These are phyloP conservation scores for Anoplius nigerrimus DNA, from an alignment of 2,888 invertebrate genomes.

Conservation along the genomic window DNA sequence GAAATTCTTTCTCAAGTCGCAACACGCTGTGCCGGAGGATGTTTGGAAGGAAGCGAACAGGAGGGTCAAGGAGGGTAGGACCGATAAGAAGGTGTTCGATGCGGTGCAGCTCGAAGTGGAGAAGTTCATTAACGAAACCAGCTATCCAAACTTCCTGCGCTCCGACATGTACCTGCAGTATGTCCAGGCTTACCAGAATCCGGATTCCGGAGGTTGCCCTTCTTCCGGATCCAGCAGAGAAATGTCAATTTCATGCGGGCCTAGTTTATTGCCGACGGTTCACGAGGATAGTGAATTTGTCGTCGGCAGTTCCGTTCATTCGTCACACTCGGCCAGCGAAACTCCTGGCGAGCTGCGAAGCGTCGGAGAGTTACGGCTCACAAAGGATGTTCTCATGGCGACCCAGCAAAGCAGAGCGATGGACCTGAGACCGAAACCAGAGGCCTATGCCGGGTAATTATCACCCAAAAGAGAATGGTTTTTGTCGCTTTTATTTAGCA, in stretches of 20 bases:
- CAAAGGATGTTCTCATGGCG: constrained; percentile 87
- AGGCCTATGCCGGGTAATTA: constrained; percentile 81
- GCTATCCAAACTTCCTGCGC: constrained; percentile 94
- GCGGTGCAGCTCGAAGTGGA: constrained; percentile 90
- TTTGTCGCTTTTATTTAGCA: constrained; percentile 11
- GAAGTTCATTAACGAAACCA: constrained; percentile 88
- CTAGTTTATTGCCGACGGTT: constrained; percentile 84
- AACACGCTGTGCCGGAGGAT: constrained; percentile 89
- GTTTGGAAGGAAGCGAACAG: constrained; percentile 86
- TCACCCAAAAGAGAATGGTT: neutral
- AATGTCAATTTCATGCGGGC: constrained; percentile 76
- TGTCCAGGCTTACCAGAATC: constrained; percentile 82
- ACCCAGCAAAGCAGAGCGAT: constrained; percentile 83
- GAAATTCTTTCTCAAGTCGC: constrained; percentile 85
- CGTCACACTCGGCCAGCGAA: constrained; percentile 65
- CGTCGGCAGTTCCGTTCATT: constrained; percentile 54
- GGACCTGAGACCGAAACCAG: constrained; percentile 81
- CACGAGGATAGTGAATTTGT: constrained; percentile 90
- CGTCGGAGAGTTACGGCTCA: constrained; percentile 77
- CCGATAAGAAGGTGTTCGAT: constrained; percentile 89
- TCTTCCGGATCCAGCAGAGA: constrained; percentile 71
- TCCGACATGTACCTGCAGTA: constrained; percentile 94
- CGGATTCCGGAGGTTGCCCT: constrained; percentile 67
- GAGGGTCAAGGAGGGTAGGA: constrained; percentile 82
- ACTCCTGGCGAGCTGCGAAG: constrained; percentile 73